Conservation (phyloP, 53 echinoderm and acorn worm genomes). For the Patiria pectinifera region DNA sequence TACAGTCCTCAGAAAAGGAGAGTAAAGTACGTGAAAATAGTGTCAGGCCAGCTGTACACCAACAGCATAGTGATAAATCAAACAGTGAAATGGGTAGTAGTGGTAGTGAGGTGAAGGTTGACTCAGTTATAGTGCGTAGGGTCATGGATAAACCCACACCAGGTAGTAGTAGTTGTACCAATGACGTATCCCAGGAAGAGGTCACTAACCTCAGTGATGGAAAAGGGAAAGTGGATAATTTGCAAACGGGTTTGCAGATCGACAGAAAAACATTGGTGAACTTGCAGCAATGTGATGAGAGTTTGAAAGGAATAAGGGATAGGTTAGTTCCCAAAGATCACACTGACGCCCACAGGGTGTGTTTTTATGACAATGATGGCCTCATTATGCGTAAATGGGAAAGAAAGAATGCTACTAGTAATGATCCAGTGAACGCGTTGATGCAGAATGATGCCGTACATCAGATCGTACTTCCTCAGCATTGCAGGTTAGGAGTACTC, state of each 20-base stretch:
- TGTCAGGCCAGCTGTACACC: too few relatives aligned
- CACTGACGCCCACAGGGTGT: conserved; percentile 38
- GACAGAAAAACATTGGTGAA: conserved; percentile 15
- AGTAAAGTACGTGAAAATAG: too few relatives aligned
- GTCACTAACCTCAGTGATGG: too few relatives aligned
- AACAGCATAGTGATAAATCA: too few relatives aligned
- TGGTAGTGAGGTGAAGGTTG: too few relatives aligned
- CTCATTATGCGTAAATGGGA: conserved; percentile 38
- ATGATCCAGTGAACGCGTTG: too few relatives aligned
- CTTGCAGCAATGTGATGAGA: conserved; percentile 24
- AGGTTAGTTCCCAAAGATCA: conserved; percentile 14
- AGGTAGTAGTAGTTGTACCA: too few relatives aligned
- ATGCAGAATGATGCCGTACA: conserved; percentile 20
- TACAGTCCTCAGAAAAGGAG: neutral
- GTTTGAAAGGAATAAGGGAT: conserved; percentile 11
- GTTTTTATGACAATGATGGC: conserved; percentile 34
- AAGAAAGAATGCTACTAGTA: neutral
- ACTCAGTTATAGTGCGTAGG: too few relatives aligned
- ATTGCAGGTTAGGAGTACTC: conserved; percentile 29
- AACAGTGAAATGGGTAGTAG: too few relatives aligned
- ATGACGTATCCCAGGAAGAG: too few relatives aligned
- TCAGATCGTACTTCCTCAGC: conserved; percentile 46
- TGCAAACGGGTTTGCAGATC: neutral
- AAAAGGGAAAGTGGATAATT: neutral
- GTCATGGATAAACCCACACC: too few relatives aligned